A percentile compares a stretch with the other conserved stretches of the same genome.
These are phyloP conservation scores for Aphaenogaster rudis DNA, from an alignment of 1,140 invertebrate genomes.

Conservation along the genomic window DNA sequence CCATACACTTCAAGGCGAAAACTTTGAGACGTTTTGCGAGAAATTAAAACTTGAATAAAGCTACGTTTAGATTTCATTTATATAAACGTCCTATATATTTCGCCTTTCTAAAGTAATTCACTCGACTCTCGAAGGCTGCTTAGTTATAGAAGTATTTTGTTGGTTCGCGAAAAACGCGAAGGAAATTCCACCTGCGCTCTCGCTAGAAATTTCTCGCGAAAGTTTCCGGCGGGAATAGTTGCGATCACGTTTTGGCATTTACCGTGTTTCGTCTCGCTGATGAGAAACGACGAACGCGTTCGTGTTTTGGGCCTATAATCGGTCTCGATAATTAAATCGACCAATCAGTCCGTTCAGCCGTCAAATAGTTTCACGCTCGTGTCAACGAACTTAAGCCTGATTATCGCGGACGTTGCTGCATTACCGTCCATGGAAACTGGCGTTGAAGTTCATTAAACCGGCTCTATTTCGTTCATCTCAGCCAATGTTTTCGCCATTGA, in stretches of 20 bases:
- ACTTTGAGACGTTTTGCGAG: neutral
- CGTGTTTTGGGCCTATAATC: slow-evolving; percentile 55
- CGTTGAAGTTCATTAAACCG: slow-evolving; percentile 80
- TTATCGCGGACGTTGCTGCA: slow-evolving; percentile 79
- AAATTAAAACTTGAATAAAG: slow-evolving; percentile 20
- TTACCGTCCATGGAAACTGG: slow-evolving; percentile 72
- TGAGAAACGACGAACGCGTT: slow-evolving; percentile 11
- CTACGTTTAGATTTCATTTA: slow-evolving; percentile 23
- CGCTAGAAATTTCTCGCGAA: slow-evolving; percentile 23
- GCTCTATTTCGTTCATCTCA: slow-evolving; percentile 58
- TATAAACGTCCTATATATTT: neutral
- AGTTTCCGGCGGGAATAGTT: slow-evolving; percentile 33
- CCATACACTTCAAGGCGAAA: neutral
- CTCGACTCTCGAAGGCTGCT: slow-evolving; percentile 14
- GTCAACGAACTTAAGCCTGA: slow-evolving; percentile 81
- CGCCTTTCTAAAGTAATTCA: slow-evolving; percentile 28
- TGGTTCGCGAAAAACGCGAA: slow-evolving; percentile 33
- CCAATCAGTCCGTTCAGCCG: slow-evolving; percentile 74
- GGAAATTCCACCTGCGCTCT: slow-evolving; percentile 24
- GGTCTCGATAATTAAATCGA: slow-evolving; percentile 79
- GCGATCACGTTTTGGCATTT: slow-evolving; percentile 38
- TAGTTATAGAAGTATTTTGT: slow-evolving; percentile 50
- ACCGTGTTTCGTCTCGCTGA: slow-evolving; percentile 39
- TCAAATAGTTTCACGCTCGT: slow-evolving; percentile 78
- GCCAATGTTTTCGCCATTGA: slow-evolving; percentile 1